These are phyloP conservation scores for Chiridota heheva DNA, from an alignment of 35 echinoderm and acorn worm species.

Conservation along the genomic window DNA sequence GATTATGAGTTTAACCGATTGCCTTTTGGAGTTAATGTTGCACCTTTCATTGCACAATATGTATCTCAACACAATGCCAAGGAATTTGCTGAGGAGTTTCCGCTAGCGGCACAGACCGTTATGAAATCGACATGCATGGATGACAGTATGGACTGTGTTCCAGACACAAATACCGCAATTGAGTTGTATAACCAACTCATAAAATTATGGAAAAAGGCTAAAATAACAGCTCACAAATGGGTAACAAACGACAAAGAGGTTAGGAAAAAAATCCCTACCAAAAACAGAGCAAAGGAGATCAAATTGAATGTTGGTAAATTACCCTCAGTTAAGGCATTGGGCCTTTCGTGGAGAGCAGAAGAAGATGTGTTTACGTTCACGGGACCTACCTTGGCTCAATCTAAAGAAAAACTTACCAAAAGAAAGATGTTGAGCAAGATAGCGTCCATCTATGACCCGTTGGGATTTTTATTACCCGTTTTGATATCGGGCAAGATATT, in stretches of 20 bases:
- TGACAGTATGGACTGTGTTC: slow-evolving; percentile 34
- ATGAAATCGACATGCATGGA: slow-evolving; percentile 17
- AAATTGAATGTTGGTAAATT: slow-evolving; percentile 12
- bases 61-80: slow-evolving; percentile 10
- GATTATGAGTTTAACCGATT: slow-evolving; percentile 28
- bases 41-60: neutral
- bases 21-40: slow-evolving; percentile 8
- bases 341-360: slow-evolving; percentile 22
- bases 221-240: neutral
- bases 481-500: slow-evolving; percentile 10
- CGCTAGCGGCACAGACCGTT: slow-evolving; percentile 4
- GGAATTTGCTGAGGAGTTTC: neutral
- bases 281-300: slow-evolving; percentile 26
- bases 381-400: neutral
- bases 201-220: neutral
- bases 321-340: slow-evolving; percentile 36
- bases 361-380: slow-evolving; percentile 30
- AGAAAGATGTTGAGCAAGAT: neutral
- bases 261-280: slow-evolving; percentile 16
- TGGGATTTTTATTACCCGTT: neutral
- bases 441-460: neutral
- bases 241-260: neutral
- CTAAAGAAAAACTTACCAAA: neutral
- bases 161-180: neutral
- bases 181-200: neutral